Evolutionary conservation across 2,888 invertebrate genomes (phyloP).

Genomic region (Plemyria rubiginata): DNA sequence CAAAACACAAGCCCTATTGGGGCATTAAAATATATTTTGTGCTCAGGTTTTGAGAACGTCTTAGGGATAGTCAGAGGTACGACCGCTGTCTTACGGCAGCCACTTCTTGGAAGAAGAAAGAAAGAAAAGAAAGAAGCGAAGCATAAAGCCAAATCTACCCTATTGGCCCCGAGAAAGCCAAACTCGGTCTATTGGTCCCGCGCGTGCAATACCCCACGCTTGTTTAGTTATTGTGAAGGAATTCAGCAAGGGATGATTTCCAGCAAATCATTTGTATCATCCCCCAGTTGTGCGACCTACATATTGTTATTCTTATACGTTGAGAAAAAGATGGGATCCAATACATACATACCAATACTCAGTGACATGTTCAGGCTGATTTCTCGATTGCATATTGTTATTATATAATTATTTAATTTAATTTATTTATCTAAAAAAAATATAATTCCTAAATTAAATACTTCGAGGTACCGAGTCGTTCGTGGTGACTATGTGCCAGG

Average conservation of each 20-base stretch:
- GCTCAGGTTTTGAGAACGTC: too few species aligned
- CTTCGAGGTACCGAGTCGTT: too few species aligned
- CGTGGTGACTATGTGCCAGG: too few species aligned
- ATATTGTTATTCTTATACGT: neutral
- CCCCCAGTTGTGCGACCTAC: constrained; percentile 6
- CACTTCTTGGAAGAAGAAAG: neutral
- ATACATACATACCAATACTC: too few species aligned
- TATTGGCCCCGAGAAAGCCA: constrained; percentile 7
- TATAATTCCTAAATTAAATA: too few species aligned
- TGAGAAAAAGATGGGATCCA: neutral
- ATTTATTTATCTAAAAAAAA: too few species aligned
- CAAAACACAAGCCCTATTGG: too few species aligned
- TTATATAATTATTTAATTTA: too few species aligned
- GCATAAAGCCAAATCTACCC: constrained; percentile 7
- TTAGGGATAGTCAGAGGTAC: neutral
- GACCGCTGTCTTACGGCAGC: neutral
- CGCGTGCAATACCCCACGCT: constrained; percentile 5
- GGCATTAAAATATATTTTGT: too few species aligned
- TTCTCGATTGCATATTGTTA: too few species aligned
- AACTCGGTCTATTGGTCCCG: constrained; percentile 14
- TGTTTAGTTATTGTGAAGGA: constrained; percentile 14
- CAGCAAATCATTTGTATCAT: constrained; percentile 13
- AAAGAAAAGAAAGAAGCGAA: too few species aligned
- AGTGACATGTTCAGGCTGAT: too few species aligned
- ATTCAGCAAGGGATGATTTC: constrained; percentile 7